Evolutionary conservation across 1,140 invertebrate genomes (phyloP).

Genomic region (Zaprionus davidi): DNA sequence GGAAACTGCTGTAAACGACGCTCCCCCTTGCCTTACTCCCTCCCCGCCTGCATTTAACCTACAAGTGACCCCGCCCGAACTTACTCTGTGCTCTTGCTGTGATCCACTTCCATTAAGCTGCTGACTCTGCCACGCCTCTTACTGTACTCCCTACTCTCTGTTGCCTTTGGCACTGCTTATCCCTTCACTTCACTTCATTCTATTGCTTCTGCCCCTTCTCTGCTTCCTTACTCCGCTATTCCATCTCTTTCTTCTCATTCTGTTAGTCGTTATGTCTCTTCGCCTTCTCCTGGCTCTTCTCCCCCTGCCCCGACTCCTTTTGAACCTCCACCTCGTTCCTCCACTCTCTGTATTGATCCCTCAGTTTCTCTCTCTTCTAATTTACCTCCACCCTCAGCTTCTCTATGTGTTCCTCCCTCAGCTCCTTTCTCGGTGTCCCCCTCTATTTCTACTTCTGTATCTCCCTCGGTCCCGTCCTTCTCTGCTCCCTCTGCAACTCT

Average conservation of each 20-base stretch:
- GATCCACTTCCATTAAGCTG: background rate
- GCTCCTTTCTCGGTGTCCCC: background rate
- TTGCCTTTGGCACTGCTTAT: conserved; percentile 7
- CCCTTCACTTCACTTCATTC: no score
- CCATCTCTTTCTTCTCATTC: no score
- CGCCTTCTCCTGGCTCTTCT: no score
- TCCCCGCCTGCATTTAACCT: conserved; percentile 60
- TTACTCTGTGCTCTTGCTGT: background rate
- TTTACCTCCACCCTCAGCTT: no score
- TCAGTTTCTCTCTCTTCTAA: background rate
- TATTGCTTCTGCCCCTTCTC: no score
- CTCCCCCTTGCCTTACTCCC: background rate
- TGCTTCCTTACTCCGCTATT: no score
- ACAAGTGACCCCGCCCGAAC: conserved; percentile 52
- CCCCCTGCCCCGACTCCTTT: no score
- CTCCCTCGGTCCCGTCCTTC: no score
- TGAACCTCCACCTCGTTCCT: no score
- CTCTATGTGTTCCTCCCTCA: background rate
- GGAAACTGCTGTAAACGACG: background rate
- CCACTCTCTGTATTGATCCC: no score
- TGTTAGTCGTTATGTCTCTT: no score
- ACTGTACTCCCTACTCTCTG: background rate
- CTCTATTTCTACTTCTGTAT: background rate
- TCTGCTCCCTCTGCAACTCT: background rate
- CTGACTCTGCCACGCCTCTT: background rate